Conservation (phyloP, 2,113 vertebrate genomes). For the Nematolebias whitei region DNA sequence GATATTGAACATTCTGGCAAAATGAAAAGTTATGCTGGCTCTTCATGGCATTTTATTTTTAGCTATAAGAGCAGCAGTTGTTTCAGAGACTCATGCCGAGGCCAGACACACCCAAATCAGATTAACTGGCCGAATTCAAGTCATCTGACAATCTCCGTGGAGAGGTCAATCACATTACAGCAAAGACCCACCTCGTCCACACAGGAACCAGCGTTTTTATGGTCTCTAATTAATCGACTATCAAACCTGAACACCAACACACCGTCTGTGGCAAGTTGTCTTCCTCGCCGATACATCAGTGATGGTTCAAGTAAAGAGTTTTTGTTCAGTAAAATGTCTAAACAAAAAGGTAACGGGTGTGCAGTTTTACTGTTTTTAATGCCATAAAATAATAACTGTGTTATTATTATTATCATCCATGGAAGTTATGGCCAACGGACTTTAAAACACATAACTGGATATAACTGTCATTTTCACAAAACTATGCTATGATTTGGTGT, state of each 20-base stretch:
- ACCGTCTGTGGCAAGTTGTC: constrained; percentile 88
- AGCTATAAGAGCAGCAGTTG: constrained; percentile 34
- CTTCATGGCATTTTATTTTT: constrained; percentile 30
- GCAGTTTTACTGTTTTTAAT: too few relatives aligned
- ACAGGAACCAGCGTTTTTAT: constrained; percentile 65
- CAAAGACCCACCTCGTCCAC: constrained; percentile 25
- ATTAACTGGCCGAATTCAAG: constrained; percentile 63
- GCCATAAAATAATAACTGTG: too few relatives aligned
- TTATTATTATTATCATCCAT: too few relatives aligned
- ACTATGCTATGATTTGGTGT: too few relatives aligned
- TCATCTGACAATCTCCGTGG: constrained; percentile 34
- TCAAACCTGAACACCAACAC: constrained; percentile 85
- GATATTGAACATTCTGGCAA: constrained; percentile 33
- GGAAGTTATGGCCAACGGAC: too few relatives aligned
- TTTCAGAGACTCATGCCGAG: constrained; percentile 49
- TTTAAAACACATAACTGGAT: too few relatives aligned
- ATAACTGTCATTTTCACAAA: too few relatives aligned
- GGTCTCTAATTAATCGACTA: constrained; percentile 89
- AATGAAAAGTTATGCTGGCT: constrained; percentile 62
- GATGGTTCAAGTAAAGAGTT: constrained; percentile 81
- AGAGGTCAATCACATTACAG: constrained; percentile 69
- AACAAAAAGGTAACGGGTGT: too few relatives aligned
- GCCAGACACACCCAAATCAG: constrained; percentile 67
- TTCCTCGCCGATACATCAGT: constrained; percentile 82
- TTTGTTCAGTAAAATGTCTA: constrained; percentile 53